These are phyloP conservation scores for Trematocara marginatum DNA, from an alignment of 2,113 vertebrate species.

Conservation along the genomic window DNA sequence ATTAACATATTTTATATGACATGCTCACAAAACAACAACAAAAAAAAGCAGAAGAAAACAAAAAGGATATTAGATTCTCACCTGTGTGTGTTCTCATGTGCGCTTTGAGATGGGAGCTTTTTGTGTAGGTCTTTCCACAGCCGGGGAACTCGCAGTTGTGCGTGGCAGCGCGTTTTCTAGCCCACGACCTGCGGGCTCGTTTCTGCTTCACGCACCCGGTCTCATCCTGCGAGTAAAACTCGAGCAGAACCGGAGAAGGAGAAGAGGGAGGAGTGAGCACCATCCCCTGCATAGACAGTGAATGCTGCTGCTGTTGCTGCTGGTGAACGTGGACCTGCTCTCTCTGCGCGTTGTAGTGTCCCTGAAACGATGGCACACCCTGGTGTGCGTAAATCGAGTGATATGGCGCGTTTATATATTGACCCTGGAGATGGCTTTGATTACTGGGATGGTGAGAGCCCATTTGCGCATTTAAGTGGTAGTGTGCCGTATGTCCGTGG, in stretches of 20 bases:
- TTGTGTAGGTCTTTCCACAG: slow-evolving; percentile 91
- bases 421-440: slow-evolving; percentile 32
- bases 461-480: slow-evolving; percentile 61
- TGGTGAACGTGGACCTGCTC: slow-evolving; percentile 68
- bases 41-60: neutral
- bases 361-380: slow-evolving; percentile 72
- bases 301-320: slow-evolving; percentile 62
- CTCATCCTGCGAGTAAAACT: slow-evolving; percentile 80
- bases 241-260: slow-evolving; percentile 73
- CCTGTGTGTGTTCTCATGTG: slow-evolving; percentile 92
- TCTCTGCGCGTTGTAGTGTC: slow-evolving; percentile 77
- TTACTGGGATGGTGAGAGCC: slow-evolving; percentile 18
- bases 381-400: slow-evolving; percentile 70
- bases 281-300: slow-evolving; percentile 69
- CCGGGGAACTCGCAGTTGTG: slow-evolving; percentile 89
- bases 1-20: neutral
- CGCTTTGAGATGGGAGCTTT: slow-evolving; percentile 89
- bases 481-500: slow-evolving; percentile 54
- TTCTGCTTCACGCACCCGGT: slow-evolving; percentile 73
- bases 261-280: slow-evolving; percentile 86
- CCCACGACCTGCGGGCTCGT: slow-evolving; percentile 83
- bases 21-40: neutral
- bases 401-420: slow-evolving; percentile 69
- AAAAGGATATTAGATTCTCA: slow-evolving; percentile 25
- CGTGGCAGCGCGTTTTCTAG: slow-evolving; percentile 84